Percentiles rank a stretch among this genome's conserved stretches.
Conservation (phyloP, 2,888 invertebrate species). For the Tortrix viridana region DNA sequence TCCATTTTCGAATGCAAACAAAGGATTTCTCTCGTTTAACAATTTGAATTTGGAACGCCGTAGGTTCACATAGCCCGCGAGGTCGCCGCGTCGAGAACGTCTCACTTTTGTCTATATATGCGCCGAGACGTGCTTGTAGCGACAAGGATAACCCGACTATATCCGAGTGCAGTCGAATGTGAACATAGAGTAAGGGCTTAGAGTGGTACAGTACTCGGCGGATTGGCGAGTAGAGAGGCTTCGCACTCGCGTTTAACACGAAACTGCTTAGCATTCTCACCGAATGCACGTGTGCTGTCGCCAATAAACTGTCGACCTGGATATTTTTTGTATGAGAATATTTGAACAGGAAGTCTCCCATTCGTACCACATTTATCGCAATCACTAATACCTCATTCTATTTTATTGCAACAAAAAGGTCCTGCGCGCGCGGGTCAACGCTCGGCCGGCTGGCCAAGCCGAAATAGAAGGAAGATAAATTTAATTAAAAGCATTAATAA, state of each 20-base stretch:
- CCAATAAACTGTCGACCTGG: conserved; percentile 77
- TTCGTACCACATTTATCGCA: conserved; percentile 62
- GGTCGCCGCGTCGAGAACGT: conserved; percentile 71
- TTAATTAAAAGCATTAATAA: conserved; percentile 80
- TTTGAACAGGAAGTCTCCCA: conserved; percentile 65
- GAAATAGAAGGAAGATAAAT: conserved; percentile 75
- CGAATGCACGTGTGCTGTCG: conserved; percentile 69
- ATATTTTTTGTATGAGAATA: conserved; percentile 69
- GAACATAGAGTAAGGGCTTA: conserved; percentile 10
- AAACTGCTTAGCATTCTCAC: conserved; percentile 81
- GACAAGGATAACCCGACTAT: conserved; percentile 59
- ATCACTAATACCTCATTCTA: conserved; percentile 43
- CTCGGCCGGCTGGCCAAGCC: conserved; percentile 61
- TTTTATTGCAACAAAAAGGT: conserved; percentile 45
- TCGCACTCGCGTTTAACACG: conserved; percentile 62
- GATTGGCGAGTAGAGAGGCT: conserved; percentile 44
- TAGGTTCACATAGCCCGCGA: conserved; percentile 65
- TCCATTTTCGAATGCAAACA: conserved; percentile 54
- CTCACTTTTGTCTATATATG: conserved; percentile 69
- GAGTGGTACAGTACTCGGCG: conserved; percentile 5
- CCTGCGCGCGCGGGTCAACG: conserved; percentile 62
- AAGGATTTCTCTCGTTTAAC: conserved; percentile 62
- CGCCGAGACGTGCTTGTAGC: conserved; percentile 58
- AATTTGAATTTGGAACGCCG: conserved; percentile 66
- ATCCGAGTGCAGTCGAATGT: conserved; percentile 39